Evolutionary conservation across 1,140 invertebrate species (phyloP).

Genomic region (Trichoplusia ni): DNA sequence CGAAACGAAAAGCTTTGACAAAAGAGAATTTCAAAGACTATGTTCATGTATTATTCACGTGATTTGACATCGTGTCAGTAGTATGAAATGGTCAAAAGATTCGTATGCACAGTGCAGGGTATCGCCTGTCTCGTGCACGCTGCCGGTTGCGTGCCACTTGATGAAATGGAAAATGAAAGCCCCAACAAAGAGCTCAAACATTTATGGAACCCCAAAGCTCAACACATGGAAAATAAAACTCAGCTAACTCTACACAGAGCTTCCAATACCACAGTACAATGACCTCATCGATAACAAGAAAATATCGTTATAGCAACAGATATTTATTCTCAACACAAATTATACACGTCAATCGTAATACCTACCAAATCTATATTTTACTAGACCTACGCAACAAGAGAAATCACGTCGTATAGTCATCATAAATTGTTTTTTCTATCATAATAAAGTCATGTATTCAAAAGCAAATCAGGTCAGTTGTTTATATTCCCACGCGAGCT

Average conservation of each 20-base stretch:
- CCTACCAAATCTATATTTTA: no score
- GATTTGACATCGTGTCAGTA: background rate
- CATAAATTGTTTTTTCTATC: no score
- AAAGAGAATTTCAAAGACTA: no score
- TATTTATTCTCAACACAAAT: background rate
- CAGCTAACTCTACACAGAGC: no score
- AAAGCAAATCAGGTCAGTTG: background rate
- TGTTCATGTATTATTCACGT: background rate
- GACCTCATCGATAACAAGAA: background rate
- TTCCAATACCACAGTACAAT: background rate
- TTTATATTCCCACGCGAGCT: background rate
- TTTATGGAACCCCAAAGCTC: background rate
- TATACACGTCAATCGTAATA: no score
- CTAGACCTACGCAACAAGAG: no score
- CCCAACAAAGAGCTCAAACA: background rate
- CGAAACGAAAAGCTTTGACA: no score
- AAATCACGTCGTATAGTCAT: no score
- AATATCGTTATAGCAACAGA: background rate
- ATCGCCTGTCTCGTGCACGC: constrained; percentile 10
- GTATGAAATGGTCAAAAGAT: background rate
- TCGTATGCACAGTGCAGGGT: constrained; percentile 1
- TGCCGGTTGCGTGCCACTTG: constrained; percentile 10
- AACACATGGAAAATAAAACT: no score
- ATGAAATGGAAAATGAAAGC: constrained; percentile 18
- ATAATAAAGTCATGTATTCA: no score